A percentile compares a stretch with the other conserved stretches of the same genome.
Conservation (phyloP, 2,888 invertebrate species). For the Tenthredo livida region DNA sequence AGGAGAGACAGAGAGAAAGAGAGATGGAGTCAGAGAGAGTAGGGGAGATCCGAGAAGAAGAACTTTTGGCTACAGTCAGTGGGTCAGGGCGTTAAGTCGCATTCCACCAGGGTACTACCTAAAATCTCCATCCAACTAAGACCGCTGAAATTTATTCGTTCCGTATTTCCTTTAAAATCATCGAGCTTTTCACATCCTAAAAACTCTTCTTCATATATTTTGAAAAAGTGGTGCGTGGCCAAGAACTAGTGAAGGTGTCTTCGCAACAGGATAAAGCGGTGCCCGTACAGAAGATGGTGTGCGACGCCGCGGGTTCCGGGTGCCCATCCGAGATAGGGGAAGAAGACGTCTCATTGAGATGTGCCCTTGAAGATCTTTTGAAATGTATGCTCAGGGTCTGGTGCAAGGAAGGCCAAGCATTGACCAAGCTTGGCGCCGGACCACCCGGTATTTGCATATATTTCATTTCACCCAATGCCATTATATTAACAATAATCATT, state of each 20-base stretch:
- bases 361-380: slow-evolving; percentile 88
- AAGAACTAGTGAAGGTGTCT: slow-evolving; percentile 42
- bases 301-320: slow-evolving; percentile 73
- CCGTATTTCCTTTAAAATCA: not conserved
- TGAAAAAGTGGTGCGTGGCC: slow-evolving; percentile 38
- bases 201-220: not conserved
- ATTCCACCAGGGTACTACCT: slow-evolving; percentile 72
- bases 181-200: not conserved
- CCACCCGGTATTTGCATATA: slow-evolving; percentile 78
- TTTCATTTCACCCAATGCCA: slow-evolving; percentile 23
- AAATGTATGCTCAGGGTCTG: slow-evolving; percentile 91
- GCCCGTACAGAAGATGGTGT: slow-evolving; percentile 70
- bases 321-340: slow-evolving; percentile 70
- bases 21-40: slow-evolving; percentile 53
- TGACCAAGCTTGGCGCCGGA: slow-evolving; percentile 83
- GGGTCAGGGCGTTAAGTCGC: slow-evolving; percentile 76
- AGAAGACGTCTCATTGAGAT: slow-evolving; percentile 80
- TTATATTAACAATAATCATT: not conserved
- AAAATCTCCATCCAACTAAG: slow-evolving; percentile 50
- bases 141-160: not conserved
- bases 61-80: slow-evolving; percentile 76
- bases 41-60: slow-evolving; percentile 64
- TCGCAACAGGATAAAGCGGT: slow-evolving; percentile 42
- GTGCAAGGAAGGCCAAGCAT: slow-evolving; percentile 88
- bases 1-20: slow-evolving; percentile 56